Base-by-base conservation (phyloP, 1,140 invertebrate genomes). In the Meteorus sp. region DNA sequence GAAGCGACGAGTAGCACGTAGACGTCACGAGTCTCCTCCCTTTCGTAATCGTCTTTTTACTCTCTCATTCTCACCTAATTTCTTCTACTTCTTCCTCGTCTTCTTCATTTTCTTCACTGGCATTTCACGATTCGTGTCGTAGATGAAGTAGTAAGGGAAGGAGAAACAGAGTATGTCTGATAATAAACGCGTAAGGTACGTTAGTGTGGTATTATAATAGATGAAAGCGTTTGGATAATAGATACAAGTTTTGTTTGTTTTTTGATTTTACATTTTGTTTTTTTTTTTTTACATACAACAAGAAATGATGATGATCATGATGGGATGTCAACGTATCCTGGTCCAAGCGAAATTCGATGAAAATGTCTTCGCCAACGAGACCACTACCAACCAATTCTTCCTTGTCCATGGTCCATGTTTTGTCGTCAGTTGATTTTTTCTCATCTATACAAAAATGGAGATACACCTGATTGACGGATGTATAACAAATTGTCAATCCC, bases 341-440 rank as follows among this genome's bases (percentile, higher is more conserved):
- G 11, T 59, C 44, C 11, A 78, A 58, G 52, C 73, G 72, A 23
- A 75, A 17, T 41, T 74, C 68, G n/a, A 75, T 1, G 5, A 75
- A 47, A 37, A 75, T 27, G 57, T 78, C 73, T n/a, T 74, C 68
- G 41, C 62, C 71, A 6, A 53, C 27, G 11, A 62, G 56, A 23
- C 66, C 72, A n/a, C 63, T 66, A n/a, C 60, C 60, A 45, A 67
- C 51, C 13, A 77, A 37, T 4, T 66, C 60, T 55, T 65, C 60
- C 56, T 74, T 64, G 25, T 65, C 65, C 45, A 74, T n/a, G n/a
- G n/a, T n/a, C n/a, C n/a, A n/a, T n/a, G n/a, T n/a, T n/a, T n/a
- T n/a, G n/a, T n/a, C n/a, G n/a, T n/a, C n/a, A n/a, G n/a, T 67
- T 66, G 73, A 75, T 75, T 69, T 67, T 58, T 69, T 69, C 29